Evolutionary conservation across 2,888 invertebrate species (phyloP), one percentile per base, ranked within the genome.

Genomic region (Himalopsyche anomala): DNA sequence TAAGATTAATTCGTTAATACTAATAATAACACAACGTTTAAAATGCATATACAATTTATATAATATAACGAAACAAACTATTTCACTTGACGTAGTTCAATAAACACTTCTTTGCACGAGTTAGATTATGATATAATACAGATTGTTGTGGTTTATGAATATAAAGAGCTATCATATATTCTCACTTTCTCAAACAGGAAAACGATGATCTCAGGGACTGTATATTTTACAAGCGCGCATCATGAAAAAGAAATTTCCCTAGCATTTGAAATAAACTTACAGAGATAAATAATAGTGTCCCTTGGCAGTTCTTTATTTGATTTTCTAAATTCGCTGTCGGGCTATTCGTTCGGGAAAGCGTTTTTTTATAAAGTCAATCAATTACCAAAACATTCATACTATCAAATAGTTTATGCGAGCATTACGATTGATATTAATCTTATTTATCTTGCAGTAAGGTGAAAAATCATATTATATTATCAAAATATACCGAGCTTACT

Each of bases 231-330:
- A 36, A 74, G 74, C 74, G 74, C 74, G 74, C 74, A 36, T 38
- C 74, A 36, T 74, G 74, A 74, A 74, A 74, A 38, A 74, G 8
- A 74, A 36, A 36, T 74, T 74, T 74, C n/a, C 36, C 36, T 74
- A 36, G 36, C 15, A 74, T 51, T 74, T 28, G 74, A 12, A 74
- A 74, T 74, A 74, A 36, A 74, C 74, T 36, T 74, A 36, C 74
- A 74, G 74, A 38, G 36, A 74, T 36, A 74, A 74, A 74, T 74
- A 74, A 74, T 74, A 74, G 36, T 74, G 12, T 74, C 74, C 74
- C 74, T 36, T 36, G 74, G 74, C 74, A 74, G 36, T 74, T 74
- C 62, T 62, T 62, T 62, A 62, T 62, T 62, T 62, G 62, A 62
- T 62, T 62, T 62, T 19, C 62, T 62, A 62, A 19, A 62, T 62